Conservation (phyloP, 2,113 vertebrate species). For the Coreoperca whiteheadi region DNA sequence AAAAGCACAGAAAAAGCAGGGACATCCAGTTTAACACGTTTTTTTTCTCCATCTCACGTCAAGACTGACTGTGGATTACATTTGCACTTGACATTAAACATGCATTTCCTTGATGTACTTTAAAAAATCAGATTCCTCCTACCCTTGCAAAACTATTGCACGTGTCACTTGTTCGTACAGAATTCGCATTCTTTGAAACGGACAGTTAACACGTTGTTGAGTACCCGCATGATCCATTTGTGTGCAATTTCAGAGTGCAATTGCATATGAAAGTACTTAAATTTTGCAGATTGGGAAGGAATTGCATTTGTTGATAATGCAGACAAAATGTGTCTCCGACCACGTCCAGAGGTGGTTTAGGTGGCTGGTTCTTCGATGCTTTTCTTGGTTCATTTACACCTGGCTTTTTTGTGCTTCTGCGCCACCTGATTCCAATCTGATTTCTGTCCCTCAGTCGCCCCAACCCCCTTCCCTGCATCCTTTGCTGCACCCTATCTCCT, state of each 20-base stretch:
- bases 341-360: background rate
- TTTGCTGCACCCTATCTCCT: constrained; percentile 80
- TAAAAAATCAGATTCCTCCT: background rate
- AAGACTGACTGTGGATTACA: background rate
- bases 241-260: background rate
- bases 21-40: background rate
- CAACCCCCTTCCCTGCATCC: constrained; percentile 50
- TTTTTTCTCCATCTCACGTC: background rate
- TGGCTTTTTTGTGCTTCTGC: constrained; percentile 47
- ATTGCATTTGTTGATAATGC: constrained; percentile 4
- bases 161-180: no score
- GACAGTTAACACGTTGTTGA: background rate
- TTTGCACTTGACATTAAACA: constrained; percentile 32
- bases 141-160: background rate
- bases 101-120: constrained; percentile 10
- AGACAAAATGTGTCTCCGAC: constrained; percentile 12
- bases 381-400: constrained; percentile 60
- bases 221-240: background rate
- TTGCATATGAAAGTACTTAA: background rate
- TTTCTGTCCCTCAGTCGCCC: constrained; percentile 34
- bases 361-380: background rate
- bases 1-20: background rate
- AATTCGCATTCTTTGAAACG: background rate
- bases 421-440: constrained; percentile 61
- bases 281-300: background rate